Evolutionary conservation across 1,140 invertebrate genomes (phyloP), one percentile per base, ranked within the genome.

Genomic region (Cheumatopsyche charites): DNA sequence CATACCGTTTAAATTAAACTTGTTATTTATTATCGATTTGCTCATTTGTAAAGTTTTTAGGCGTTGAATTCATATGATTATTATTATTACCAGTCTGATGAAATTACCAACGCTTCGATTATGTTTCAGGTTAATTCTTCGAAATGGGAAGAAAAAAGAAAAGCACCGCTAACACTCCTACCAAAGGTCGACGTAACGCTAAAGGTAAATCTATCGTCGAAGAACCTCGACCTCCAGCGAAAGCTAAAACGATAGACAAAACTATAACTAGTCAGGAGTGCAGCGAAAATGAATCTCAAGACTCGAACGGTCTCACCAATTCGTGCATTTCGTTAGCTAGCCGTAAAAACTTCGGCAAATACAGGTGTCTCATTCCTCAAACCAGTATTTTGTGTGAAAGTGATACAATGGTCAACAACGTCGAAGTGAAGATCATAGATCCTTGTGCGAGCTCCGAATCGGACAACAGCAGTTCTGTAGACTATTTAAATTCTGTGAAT

Each of bases 331-430:
- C 69, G 1, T 36, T 55, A 0, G 17, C 62, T 7, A 49, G 63
- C 19, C 83, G 83, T 72, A 85, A 85, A 72, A 84, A 84, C 75
- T 85, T 85, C 75, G 83, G 83, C 58, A 85, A 85, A 77, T 85
- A 82, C 73, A 73, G 83, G 21, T 84, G 81, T 76, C 77, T 85
- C 7, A 81, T 82, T 25, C 25, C 73, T 12, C 66, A 74, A 29
- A 71, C 42, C 47, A 43, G 25, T 12, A 36, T 55, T 3, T 12
- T 68, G 1, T 45, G 55, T 52, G 81, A 81, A 74, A 82, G 83
- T 42, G 61, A 81, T n/a, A 42, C 61, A 68, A 83, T 82, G 41
- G 82, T 80, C 43, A 83, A 81, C 76, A 83, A 81, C 77, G 69
- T 83, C 73, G 83, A 85, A 76, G 81, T 82, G 71, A 81, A 80